Percentiles rank a stretch among this genome's conserved stretches.
Evolutionary conservation across 2,888 invertebrate genomes (phyloP).

Genomic region (Apodemia duryi): DNA sequence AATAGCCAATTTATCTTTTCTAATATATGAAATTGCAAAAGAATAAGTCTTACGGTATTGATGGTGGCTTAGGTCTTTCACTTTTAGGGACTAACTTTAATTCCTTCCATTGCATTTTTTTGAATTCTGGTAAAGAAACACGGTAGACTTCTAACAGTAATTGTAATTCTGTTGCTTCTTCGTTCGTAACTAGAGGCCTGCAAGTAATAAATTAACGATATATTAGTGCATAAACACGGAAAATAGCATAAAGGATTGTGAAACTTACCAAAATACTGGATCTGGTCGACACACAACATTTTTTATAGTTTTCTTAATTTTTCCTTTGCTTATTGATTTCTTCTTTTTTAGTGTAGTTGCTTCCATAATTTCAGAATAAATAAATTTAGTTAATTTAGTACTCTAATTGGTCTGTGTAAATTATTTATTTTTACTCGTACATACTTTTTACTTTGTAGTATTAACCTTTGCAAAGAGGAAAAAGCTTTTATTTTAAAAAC

Average conservation of each 20-base stretch:
- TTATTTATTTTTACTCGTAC: too few species aligned
- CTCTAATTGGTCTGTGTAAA: too few species aligned
- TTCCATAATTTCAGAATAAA: conserved; percentile 37
- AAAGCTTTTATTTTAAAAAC: too few species aligned
- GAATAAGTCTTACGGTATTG: conserved; percentile 44
- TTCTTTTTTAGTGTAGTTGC: conserved; percentile 52
- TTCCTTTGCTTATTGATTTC: conserved; percentile 55
- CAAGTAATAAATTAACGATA: not conserved
- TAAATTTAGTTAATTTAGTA: too few species aligned
- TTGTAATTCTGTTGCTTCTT: conserved; percentile 41
- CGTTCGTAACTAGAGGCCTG: conserved; percentile 53
- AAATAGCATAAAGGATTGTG: not conserved
- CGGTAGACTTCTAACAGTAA: conserved; percentile 42
- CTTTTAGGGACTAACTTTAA: conserved; percentile 57
- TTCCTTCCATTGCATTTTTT: conserved; percentile 61
- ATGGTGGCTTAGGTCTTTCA: conserved; percentile 55
- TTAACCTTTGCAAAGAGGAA: too few species aligned
- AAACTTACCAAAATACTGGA: conserved; percentile 53
- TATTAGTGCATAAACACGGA: not conserved
- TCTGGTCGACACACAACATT: conserved; percentile 67
- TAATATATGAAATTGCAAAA: conserved; percentile 29
- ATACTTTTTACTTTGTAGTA: too few species aligned
- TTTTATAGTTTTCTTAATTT: conserved; percentile 66
- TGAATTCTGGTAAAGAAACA: conserved; percentile 50
- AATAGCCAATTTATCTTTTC: not conserved